Evolutionary conservation across 2,888 invertebrate genomes (phyloP), one percentile per base, ranked within the genome.

Genomic region (Cordilura impudica): DNA sequence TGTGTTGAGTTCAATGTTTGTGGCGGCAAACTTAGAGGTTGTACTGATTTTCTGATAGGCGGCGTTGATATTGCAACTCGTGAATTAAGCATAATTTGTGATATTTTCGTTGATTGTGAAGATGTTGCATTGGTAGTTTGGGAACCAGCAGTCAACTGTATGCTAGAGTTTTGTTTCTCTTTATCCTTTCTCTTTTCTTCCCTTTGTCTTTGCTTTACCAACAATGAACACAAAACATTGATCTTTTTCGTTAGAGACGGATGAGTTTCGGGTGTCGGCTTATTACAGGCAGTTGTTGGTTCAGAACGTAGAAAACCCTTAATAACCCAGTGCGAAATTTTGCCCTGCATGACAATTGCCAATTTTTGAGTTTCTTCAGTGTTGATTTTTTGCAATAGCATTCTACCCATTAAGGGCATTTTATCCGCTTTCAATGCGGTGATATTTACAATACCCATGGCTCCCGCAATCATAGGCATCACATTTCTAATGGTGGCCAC

Each of bases 221-320:
- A 77, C 21, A 87, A 80, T n/a, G 86, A 86, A 63, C 87, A 90
- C 0, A 90, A 78, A 1, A 85, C 82, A 75, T 89, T 89, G 2
- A 90, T 89, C 77, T 90, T 90, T 51, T 84, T 86, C 2, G 89
- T 87, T 7, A 90, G 78, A n/a, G 86, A 61, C 2, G 90, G 90
- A 85, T 90, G 90, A 0, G 87, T 86, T 49, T 84, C 83, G 0
- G 89, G 89, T 3, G 89, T 89, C 0, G 90, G 90, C 61, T 87
- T 89, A 0, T 86, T 85, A 61, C 89, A 87, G 2, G 88, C 86
- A 74, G 84, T 85, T 4, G 83, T 81, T 31, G 85, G 83, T 82
- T 87, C 86, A 2, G 85, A 84, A 2, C 85, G 86, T 16, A 88
- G 75, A 21, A 88, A 88, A 0, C 88, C 88, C 70, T 86, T 88